Base-by-base conservation (phyloP, 2,797 vertebrate species). In the Acanthornis magna region DNA sequence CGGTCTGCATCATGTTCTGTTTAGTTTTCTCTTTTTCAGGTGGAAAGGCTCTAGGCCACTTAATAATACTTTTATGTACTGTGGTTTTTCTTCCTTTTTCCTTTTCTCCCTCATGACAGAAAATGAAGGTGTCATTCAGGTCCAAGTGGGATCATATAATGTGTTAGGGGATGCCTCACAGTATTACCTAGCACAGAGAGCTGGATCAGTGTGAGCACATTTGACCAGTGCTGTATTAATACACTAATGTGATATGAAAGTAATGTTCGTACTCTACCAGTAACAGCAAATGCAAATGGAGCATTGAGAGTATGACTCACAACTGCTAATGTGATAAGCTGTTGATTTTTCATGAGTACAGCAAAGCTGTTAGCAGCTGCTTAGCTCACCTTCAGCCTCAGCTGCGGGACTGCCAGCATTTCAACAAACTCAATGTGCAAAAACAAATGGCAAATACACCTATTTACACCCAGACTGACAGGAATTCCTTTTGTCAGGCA, bases 301-400 rank as follows among this genome's bases (percentile, higher is more conserved):
- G 34, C 50, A 47, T 60, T 91, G 73, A 30, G 23, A 65, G 17
- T 61, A 45, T 73, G 67, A 80, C 26, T 82, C 36, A 79, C 43
- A 61, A 34, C 54, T 63, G 63, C 30, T 75, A 50, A 62, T 87
- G 71, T 43, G 54, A 78, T 85, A 91, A 86, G 26, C 47, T 75
- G 48, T 53, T 85, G 84, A 71, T 73, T 96, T 93, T 91, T 86
- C 43, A 84, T 55, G 47, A 79, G 32, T 76, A 68, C 57, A 91
- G 65, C 47, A 94, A 93, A 90, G 26, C 36, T 75, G 11, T 85
- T 83, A 63, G 71, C 80, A 87, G 61, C 85, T 96, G 67, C 51
- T 87, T 51, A 43, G 61, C 14, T 88, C 92, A 54, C 29, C 71
- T 79, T 83, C 78, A 82, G 58, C 47, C 61, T 70, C 91, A 93